These are phyloP conservation scores for Athene cunicularia DNA, from an alignment of 2,113 vertebrate species.

Conservation along the genomic window DNA sequence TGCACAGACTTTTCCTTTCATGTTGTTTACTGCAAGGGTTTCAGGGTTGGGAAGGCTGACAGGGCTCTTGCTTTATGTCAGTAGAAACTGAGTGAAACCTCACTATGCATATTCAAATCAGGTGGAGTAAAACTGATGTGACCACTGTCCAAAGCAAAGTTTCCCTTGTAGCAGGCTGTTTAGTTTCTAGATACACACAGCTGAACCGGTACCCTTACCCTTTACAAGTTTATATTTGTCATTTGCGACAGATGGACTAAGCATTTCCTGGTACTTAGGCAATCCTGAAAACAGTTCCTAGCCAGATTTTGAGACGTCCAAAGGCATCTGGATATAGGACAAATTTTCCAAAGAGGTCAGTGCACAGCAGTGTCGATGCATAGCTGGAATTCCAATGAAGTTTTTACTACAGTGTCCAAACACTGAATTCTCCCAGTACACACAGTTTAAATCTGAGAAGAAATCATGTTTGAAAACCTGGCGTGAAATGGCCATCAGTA, in stretches of 20 bases:
- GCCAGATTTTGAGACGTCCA: background rate
- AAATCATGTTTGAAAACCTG: background rate
- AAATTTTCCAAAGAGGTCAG: background rate
- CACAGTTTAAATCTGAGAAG: background rate
- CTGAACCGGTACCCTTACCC: background rate
- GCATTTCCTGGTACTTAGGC: background rate
- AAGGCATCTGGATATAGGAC: background rate
- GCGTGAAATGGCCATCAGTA: background rate
- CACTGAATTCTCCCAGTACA: background rate
- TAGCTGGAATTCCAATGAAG: background rate
- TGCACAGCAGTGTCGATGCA: rapidly evolving
- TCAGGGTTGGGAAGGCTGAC: background rate
- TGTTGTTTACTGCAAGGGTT: background rate
- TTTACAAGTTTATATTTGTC: background rate
- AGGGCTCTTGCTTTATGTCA: background rate
- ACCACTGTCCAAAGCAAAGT: background rate
- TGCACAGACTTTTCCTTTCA: background rate
- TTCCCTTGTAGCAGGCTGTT: background rate
- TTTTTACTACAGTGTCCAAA: background rate
- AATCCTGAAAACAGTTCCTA: background rate
- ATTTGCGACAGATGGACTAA: background rate
- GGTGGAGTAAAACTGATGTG: background rate
- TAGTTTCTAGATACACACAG: background rate
- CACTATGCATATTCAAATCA: background rate
- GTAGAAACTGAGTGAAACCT: background rate